Percentiles rank a stretch among this genome's conserved stretches.
Conservation (phyloP, 2,113 vertebrate genomes). For the Polyodon spathula region DNA sequence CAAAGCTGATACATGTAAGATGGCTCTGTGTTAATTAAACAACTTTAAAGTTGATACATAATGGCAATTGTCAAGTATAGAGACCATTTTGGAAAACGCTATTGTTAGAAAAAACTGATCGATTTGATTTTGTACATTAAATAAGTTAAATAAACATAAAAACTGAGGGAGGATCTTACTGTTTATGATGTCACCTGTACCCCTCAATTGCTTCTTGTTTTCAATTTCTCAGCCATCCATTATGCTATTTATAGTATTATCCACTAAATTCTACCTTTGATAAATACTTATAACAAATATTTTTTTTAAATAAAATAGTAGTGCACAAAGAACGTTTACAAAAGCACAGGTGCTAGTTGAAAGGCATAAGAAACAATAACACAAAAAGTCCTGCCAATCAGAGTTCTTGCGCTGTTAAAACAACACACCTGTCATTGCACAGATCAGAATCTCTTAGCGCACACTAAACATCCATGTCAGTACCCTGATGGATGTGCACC, state of each 20-base stretch:
- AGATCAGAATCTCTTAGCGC: background rate
- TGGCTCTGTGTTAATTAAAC: no score
- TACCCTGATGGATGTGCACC: background rate
- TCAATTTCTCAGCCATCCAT: no score
- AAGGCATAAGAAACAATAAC: background rate
- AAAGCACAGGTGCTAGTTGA: background rate
- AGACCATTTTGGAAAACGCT: no score
- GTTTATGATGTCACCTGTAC: no score
- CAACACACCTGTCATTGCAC: background rate
- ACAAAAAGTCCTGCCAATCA: background rate
- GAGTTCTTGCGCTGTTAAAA: background rate
- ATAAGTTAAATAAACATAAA: no score
- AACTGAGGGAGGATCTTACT: no score
- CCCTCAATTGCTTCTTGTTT: no score
- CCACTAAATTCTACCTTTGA: background rate
- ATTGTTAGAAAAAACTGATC: no score
- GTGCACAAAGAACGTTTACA: background rate
- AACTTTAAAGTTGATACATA: no score
- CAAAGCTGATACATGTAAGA: no score
- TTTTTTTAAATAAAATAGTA: background rate
- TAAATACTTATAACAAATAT: background rate
- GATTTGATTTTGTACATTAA: no score
- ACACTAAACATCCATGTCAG: background rate
- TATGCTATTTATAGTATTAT: background rate
- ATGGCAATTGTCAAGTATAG: no score